Base-by-base conservation (phyloP, 2,888 invertebrate species). In the Dyspetes luteomarginatus region DNA sequence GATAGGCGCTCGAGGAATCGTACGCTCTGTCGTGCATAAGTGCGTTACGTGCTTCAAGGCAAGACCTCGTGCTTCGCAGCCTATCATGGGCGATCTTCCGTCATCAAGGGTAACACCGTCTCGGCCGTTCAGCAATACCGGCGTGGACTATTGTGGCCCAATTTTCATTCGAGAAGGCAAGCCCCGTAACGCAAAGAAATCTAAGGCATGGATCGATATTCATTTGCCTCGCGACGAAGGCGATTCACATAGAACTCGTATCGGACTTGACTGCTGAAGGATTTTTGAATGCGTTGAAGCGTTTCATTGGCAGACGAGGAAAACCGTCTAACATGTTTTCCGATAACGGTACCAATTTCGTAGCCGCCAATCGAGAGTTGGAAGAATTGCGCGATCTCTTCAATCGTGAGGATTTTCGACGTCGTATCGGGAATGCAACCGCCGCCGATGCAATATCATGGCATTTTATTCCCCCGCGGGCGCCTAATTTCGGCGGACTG, bases 211-310 rank as follows among this genome's bases (percentile, higher is more conserved):
- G 58, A 45, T 86, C 5, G 0, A 15, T 88, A 7, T 88, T 88
- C 45, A 77, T 88, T 2, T 88, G 88, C 62, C 67, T 88, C 3
- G 67, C 83, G 1, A 84, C 85, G 0, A 89, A 87, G 74, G 88
- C 88, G 87, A 84, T n/a, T n/a, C n/a, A n/a, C n/a, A n/a, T n/a
- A n/a, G n/a, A n/a, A n/a, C n/a, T n/a, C n/a, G n/a, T n/a, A 0
- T 78, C 50, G 1, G 85, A 86, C 60, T 50, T 87, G 50, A 72
- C 86, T 2, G 81, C 84, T 0, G 79, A 83, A 0, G 78, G 81
- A 0, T 87, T 88, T 41, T 7, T 88, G 0, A 80, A 71, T 3
- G 84, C 85, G 0, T 55, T 87, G 2, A 65, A 62, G 28, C 69
- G 87, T 2, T 87, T 87, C 36, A 82, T 84, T 4, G 55, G 82